Evolutionary conservation across 2,797 vertebrate species (phyloP), one percentile per base, ranked within the genome.

Genomic region (Gastrophryne carolinensis): DNA sequence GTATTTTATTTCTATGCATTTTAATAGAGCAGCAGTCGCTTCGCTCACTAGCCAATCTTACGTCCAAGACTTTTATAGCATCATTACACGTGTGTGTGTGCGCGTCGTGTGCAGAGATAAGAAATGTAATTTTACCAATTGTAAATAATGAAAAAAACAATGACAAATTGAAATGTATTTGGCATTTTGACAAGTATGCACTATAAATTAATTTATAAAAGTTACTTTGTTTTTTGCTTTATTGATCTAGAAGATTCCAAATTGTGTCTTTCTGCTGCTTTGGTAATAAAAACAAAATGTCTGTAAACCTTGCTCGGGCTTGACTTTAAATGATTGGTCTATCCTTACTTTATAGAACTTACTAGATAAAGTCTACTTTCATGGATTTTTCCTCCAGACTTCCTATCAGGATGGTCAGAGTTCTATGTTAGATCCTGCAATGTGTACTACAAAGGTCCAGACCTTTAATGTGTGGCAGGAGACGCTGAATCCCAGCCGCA

Each of bases 1-100:
- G 75, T 78, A 58, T 57, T 76, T 58, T 29, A 23, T 75, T 53
- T 70, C 34, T 62, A 64, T 39, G 29, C 60, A 65, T 65, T 71
- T 39, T 65, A 78, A 58, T 72, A 34, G 52, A 23, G 50, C 60
- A 63, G n/a, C 27, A 53, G 21, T 30, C 11, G 17, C 49, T 35
- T 37, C 6, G 27, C 4, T 37, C 19, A 35, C 29, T 26, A n/a
- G 32, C 27, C 21, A 21, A 60, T 65, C 13, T 49, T 8, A 13
- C 13, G 13, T 54, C 64, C 23, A 27, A 24, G 9, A 34, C 15
- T 68, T 68, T 54, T 65, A 65, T 65, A 65, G 24, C 29, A 30
- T 47, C 21, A 47, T 3, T 30, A 39, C 5, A 39, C 27, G 26
- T n/a, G n/a, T n/a, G n/a, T n/a, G n/a, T n/a, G n/a, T n/a, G n/a